Conservation (phyloP, 23 tunicate genomes). For the Styela plicata region DNA sequence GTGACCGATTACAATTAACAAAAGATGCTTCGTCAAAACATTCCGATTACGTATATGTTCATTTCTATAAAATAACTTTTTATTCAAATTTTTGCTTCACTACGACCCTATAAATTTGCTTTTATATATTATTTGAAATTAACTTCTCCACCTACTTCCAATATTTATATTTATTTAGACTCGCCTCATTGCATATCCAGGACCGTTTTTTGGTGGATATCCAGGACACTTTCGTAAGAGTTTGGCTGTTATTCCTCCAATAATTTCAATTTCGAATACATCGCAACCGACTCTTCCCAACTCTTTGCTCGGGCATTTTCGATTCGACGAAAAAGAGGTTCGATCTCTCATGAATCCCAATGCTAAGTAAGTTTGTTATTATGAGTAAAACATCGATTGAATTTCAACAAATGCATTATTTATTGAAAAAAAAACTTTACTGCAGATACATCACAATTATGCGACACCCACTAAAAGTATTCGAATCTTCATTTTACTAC, state of each 20-base stretch:
- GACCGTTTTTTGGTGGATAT: not conserved
- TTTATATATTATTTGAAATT: no score
- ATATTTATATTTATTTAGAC: no score
- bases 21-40: no score
- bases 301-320: not conserved
- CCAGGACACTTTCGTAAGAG: not conserved
- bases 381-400: not conserved
- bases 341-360: not conserved
- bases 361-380: not conserved
- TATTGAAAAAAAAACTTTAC: no score
- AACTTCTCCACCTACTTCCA: no score
- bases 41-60: no score
- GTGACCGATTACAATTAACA: no score
- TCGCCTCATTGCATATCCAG: not conserved
- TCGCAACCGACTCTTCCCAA: not conserved
- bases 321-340: not conserved
- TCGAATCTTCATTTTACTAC: not conserved
- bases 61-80: no score
- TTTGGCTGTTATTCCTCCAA: not conserved
- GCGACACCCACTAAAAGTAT: not conserved
- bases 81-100: no score
- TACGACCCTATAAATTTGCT: no score
- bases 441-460: not conserved
- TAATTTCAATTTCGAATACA: no score
- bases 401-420: not conserved